Base-by-base conservation (phyloP, 2,113 vertebrate genomes). In the Rafetus swinhoei region DNA sequence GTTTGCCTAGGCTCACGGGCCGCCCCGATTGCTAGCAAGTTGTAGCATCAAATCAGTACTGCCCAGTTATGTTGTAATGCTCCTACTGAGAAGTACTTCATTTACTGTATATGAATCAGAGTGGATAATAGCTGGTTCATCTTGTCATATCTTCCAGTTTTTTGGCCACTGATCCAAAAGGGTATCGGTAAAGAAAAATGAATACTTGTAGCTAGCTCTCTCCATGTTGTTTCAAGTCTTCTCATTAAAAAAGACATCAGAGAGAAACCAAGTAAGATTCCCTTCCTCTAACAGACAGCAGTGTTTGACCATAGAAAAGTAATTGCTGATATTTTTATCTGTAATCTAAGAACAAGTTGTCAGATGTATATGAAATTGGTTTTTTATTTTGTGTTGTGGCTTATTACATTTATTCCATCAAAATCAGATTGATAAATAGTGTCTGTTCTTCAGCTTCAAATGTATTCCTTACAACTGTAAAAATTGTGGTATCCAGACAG, bases 261-360 rank as follows among this genome's bases (percentile, higher is more conserved):
- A 54, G 77, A 87, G 25, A 12, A 52, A 39, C 25, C 35, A 57
- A 91, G 86, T n/a, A 57, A 91, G 86, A 57, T 96, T 69, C 22
- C 29, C 89, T 92, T 92, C 85, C 35, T 84, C 81, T 92, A 90
- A 59, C 29, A 79, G 15, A 56, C 35, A 25, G 32, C 82, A 91
- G 2, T 79, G 60, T 60, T 94, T 94, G 79, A 25, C 52, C 22
- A 7, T 69, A 15, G 91, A 86, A 89, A 84, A 85, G 52, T 88
- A 76, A 83, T 45, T 87, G 65, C 55, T 87, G 82, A 94, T 21
- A 1, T 86, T 94, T 91, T 96, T 90, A 32, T 88, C 62, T 72
- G 18, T 79, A 76, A 89, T 82, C 81, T 86, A 88, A 89, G 88
- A 89, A 93, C 56, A 90, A 86, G 29, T 82, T 60, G 81, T 85